These are phyloP conservation scores for Protobothrops flavoviridis DNA, from an alignment of 2,113 vertebrate species.

Conservation along the genomic window DNA sequence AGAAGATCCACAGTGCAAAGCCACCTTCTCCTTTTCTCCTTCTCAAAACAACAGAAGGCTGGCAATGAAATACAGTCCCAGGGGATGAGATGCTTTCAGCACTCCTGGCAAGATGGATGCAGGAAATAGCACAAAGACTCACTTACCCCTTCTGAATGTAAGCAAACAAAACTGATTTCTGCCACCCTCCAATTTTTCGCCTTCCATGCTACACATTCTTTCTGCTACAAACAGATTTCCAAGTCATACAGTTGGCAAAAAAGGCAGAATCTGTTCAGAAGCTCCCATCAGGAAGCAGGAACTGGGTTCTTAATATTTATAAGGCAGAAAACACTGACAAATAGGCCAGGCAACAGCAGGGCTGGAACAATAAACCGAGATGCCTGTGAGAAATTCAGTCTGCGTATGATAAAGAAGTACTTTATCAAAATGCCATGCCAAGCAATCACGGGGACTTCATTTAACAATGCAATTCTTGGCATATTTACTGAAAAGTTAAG, in stretches of 20 bases:
- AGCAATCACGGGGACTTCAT: background rate
- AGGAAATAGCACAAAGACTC: background rate
- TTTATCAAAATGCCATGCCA: background rate
- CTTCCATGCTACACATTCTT: background rate
- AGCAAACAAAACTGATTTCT: background rate
- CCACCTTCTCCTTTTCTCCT: background rate
- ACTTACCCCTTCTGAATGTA: background rate
- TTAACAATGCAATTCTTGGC: background rate
- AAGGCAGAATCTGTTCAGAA: background rate
- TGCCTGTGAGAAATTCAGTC: background rate
- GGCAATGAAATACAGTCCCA: background rate
- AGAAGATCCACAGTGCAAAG: background rate
- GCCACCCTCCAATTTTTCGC: background rate
- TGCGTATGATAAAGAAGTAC: background rate
- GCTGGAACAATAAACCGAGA: background rate
- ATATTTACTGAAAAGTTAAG: background rate
- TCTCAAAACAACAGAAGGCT: background rate
- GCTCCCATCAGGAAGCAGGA: background rate
- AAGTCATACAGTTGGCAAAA: background rate
- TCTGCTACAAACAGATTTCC: background rate
- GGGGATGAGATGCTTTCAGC: background rate
- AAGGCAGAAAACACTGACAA: background rate
- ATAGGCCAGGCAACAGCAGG: background rate
- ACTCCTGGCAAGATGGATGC: background rate
- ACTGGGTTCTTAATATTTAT: conserved; percentile 4